Conservation (phyloP, 1,140 invertebrate species). For the Lucilia cuprina region DNA sequence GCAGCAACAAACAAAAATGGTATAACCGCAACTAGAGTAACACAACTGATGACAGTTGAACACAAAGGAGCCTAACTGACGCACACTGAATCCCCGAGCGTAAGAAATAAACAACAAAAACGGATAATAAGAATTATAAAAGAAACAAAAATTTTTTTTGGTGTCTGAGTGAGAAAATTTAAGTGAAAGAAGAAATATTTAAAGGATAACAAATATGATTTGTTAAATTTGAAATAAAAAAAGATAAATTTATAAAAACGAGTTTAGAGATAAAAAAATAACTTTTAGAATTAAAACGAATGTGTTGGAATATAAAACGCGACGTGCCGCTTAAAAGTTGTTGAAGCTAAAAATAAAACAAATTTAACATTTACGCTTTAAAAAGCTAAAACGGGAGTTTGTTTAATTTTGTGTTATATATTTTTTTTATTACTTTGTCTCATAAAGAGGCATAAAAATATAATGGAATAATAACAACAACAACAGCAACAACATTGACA, state of each 20-base stretch:
- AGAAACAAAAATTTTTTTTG: no score
- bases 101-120: not conserved
- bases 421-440: no score
- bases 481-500: not conserved
- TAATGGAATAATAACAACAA: not conserved
- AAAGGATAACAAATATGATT: not conserved
- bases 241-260: not conserved
- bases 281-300: no score
- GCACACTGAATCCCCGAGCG: not conserved
- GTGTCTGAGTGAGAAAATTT: no score
- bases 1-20: constrained; percentile 15
- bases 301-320: no score
- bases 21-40: constrained; percentile 29
- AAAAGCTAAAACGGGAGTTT: no score
- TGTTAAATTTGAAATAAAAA: not conserved
- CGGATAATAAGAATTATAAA: not conserved
- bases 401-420: no score
- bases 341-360: no score
- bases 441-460: no score
- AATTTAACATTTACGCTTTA: no score
- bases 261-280: no score
- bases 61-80: constrained; percentile 23
- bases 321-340: no score
- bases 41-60: constrained; percentile 21
- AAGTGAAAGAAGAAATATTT: not conserved